Conservation (phyloP, 2,888 invertebrate species). For the Diarsia mendica region DNA sequence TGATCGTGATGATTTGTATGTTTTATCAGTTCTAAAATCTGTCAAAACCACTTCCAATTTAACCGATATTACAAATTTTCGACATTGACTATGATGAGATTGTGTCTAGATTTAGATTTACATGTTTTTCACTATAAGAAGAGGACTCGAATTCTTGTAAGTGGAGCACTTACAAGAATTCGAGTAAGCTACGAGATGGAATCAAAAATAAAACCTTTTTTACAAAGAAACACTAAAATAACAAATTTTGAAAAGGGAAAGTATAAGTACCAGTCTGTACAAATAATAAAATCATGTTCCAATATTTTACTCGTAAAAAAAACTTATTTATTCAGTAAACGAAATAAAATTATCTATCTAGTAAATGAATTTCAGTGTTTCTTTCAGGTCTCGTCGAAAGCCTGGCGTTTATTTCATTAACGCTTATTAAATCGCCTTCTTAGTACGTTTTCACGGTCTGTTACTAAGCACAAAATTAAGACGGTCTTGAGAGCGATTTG, state of each 20-base stretch:
- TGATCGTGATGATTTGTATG: too few species aligned
- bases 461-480: conserved; percentile 16
- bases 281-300: neutral
- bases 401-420: conserved; percentile 23
- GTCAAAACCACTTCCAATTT: neutral
- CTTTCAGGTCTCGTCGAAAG: neutral
- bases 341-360: neutral
- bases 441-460: conserved; percentile 9
- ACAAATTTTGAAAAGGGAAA: neutral
- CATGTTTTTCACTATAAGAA: neutral
- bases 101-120: neutral
- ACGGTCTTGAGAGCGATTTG: neutral
- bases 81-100: neutral
- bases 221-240: too few species aligned
- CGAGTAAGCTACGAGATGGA: too few species aligned
- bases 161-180: too few species aligned
- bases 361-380: neutral
- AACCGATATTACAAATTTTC: neutral
- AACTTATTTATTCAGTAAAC: neutral
- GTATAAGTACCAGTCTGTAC: neutral
- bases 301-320: neutral
- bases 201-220: neutral
- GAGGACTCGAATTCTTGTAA: neutral
- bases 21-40: too few species aligned
- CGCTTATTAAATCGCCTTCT: neutral